Conservation (phyloP, 2,113 vertebrate species). For the Nerophis ophidion region DNA sequence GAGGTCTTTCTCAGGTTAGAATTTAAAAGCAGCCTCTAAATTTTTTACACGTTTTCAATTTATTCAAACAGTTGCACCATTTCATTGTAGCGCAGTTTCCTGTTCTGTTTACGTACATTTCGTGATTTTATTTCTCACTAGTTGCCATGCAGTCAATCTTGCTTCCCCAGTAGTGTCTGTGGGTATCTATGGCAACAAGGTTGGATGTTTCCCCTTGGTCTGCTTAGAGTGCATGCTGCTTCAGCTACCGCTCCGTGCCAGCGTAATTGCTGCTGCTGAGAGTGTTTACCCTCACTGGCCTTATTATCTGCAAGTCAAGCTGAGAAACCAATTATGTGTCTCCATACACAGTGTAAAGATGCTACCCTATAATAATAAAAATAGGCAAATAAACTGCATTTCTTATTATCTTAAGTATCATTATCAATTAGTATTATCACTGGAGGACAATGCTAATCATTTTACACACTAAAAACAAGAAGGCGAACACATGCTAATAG, state of each 20-base stretch:
- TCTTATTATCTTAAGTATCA: too few relatives aligned
- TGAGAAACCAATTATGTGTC: slow-evolving; percentile 6
- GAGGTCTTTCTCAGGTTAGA: slow-evolving; percentile 92
- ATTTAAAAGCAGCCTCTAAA: neutral
- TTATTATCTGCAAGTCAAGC: slow-evolving; percentile 31
- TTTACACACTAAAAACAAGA: too few relatives aligned
- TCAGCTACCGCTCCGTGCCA: neutral
- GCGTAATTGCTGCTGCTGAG: slow-evolving; percentile 11
- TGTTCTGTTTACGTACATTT: neutral
- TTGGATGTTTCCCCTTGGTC: neutral
- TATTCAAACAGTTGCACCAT: neutral
- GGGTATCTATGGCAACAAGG: slow-evolving; percentile 28
- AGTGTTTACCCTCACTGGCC: slow-evolving; percentile 7
- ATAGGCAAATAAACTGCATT: too few relatives aligned
- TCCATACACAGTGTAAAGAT: slow-evolving; percentile 8
- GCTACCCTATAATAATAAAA: too few relatives aligned
- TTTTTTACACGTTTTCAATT: too few relatives aligned
- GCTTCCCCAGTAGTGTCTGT: neutral
- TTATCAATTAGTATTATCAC: too few relatives aligned
- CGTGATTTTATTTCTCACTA: neutral
- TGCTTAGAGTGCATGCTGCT: slow-evolving; percentile 5
- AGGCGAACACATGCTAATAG: too few relatives aligned
- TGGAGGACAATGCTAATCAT: too few relatives aligned
- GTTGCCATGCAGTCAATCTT: neutral
- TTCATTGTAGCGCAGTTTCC: neutral